Evolutionary conservation across 2,888 invertebrate genomes (phyloP).

Genomic region (Drosophila ustulata): DNA sequence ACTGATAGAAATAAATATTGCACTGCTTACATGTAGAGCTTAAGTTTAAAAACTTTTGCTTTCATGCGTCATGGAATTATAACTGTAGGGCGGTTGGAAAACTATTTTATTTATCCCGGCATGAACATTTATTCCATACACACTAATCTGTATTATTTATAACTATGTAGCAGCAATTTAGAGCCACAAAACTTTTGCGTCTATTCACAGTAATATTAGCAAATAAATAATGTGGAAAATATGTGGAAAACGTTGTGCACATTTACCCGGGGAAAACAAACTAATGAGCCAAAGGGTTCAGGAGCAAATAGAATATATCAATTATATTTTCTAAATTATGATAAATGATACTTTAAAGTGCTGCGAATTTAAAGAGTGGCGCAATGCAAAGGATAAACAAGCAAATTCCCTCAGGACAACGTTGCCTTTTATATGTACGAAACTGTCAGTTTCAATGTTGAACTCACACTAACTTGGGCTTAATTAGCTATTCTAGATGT

Average conservation of each 20-base stretch:
- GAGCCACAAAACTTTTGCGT: background rate
- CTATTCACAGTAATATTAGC: constrained; percentile 1
- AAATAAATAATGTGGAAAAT: constrained; percentile 5
- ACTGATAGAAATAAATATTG: too few relatives aligned
- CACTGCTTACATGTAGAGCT: background rate
- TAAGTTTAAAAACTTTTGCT: background rate
- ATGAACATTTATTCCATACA: background rate
- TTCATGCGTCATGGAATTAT: background rate
- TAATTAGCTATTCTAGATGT: background rate
- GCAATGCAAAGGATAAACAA: background rate
- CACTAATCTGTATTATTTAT: background rate
- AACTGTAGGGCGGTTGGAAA: too few relatives aligned
- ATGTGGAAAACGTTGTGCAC: background rate
- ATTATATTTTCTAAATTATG: constrained; percentile 52
- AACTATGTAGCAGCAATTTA: background rate
- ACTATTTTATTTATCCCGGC: background rate
- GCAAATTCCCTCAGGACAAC: background rate
- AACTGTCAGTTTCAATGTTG: background rate
- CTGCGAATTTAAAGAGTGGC: constrained; percentile 2
- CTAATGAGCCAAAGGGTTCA: constrained; percentile 39
- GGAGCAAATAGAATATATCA: constrained; percentile 36
- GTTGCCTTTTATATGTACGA: background rate
- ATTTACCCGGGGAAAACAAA: constrained; percentile 34
- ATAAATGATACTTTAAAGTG: constrained; percentile 35
- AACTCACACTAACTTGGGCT: background rate